phyloP scores from a whole-genome alignment of 2,113 vertebrate species.

The Crocuta crocuta region DNA sequence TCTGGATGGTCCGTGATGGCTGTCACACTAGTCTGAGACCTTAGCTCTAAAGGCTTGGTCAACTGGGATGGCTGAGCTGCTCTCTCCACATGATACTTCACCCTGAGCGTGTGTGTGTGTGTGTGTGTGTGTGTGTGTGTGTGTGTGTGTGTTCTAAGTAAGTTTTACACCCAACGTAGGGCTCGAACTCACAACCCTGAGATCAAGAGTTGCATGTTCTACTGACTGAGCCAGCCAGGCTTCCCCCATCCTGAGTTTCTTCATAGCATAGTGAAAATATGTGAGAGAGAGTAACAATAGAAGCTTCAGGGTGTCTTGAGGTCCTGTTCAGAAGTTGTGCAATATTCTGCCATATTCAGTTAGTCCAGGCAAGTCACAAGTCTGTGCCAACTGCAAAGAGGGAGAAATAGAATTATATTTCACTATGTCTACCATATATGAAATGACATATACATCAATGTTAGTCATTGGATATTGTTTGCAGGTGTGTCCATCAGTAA shows the following conservation, averaged over 20 bases:
- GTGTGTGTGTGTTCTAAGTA: background rate
- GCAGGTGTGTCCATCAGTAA: background rate
- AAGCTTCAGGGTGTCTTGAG: background rate
- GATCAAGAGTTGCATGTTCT: background rate
- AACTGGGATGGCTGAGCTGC: background rate
- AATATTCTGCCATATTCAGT: background rate
- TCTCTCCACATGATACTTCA: background rate
- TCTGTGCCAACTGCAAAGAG: background rate
- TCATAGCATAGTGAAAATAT: background rate
- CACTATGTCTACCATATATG: background rate
- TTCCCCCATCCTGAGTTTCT: background rate
- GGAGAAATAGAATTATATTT: constrained; percentile 18
- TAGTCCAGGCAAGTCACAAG: background rate
- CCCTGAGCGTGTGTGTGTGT: background rate
- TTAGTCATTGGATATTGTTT: background rate
- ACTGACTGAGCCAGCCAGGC: background rate
- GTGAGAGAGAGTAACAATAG: background rate
- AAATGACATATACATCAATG: background rate
- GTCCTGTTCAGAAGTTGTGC: background rate
- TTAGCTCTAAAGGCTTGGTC: background rate
- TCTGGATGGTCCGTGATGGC: background rate
- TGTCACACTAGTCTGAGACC: background rate
- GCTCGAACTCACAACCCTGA: background rate
- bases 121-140: too few relatives aligned
- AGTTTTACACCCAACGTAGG: background rate